Base-by-base conservation (phyloP, 2,888 invertebrate species). In the Ametastegia equiseti region DNA sequence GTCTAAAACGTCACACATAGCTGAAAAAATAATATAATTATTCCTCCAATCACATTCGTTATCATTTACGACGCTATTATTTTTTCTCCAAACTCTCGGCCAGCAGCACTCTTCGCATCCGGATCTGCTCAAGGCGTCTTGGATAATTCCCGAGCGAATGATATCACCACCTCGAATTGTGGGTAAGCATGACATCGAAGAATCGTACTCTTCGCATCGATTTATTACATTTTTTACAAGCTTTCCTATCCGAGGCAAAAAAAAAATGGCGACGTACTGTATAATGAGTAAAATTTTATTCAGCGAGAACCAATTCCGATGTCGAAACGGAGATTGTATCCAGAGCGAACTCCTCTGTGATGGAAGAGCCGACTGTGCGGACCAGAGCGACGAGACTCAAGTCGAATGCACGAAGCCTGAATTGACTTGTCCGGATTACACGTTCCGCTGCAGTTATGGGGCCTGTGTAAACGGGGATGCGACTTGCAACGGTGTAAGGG, bases 381-480 rank as follows among this genome's bases (percentile, higher is more conserved):
- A 93, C 86, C 88, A 88, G 13, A 92, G 92, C 27, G 93, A 93
- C 83, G 93, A 93, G 86, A 92, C 91, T 5, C 47, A 71, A 11
- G 15, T 4, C 7, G 88, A 89, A 71, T 91, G 91, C 82, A 75
- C 50, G 1, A 86, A 86, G 11, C 82, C 87, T 75, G 84, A 84
- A 50, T 85, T 89, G 69, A 90, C 92, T 1, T 95, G 95, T 85
- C 92, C 93, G 0, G 83, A 88, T 0, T 93, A 92, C 84, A 92
- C 94, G 78, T 95, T 94, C 89, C 93, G 94, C 60, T 95, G 95
- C 86, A 92, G 92, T 0, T 95, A 95, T 85, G 95, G 95, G 1
- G 95, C 94, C 0, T 95, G 95, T 84, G 92, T 94, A 0, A 94
- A 94, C 84, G 92, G 93, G 1, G 92, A 93, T 27, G 90, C 92